These are phyloP conservation scores for Suricata suricatta DNA, from an alignment of 2,113 vertebrate species.

Conservation along the genomic window DNA sequence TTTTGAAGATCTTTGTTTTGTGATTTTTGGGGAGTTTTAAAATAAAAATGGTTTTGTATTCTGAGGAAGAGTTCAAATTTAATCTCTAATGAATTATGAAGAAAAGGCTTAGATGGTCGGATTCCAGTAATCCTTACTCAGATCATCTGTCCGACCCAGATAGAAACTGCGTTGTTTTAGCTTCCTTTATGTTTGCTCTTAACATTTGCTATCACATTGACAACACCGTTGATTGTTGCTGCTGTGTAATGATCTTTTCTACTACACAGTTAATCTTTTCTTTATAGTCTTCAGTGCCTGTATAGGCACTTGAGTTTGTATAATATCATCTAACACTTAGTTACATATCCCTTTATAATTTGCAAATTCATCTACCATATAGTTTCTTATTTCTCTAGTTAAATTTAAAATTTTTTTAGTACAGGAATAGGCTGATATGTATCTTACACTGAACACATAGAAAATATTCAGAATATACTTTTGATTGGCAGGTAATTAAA, in stretches of 20 bases:
- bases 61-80: not conserved
- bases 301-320: not conserved
- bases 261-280: not conserved
- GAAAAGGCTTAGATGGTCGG: not conserved
- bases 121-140: not conserved
- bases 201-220: not conserved
- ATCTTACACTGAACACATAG: not conserved
- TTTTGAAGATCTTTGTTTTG: not conserved
- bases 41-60: not conserved
- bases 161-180: not conserved
- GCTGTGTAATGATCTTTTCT: not conserved
- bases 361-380: not conserved
- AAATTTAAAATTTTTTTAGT: not conserved
- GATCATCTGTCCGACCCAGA: not conserved
- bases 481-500: not conserved
- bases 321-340: not conserved
- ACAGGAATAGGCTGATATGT: not conserved
- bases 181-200: not conserved
- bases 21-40: not conserved
- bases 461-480: not conserved
- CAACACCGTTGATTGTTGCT: not conserved
- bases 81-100: not conserved
- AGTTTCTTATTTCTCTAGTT: not conserved
- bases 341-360: not conserved
- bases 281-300: not conserved